Base-by-base conservation (phyloP, 2,888 invertebrate genomes). In the Imbricaverruca yamaguchii region DNA sequence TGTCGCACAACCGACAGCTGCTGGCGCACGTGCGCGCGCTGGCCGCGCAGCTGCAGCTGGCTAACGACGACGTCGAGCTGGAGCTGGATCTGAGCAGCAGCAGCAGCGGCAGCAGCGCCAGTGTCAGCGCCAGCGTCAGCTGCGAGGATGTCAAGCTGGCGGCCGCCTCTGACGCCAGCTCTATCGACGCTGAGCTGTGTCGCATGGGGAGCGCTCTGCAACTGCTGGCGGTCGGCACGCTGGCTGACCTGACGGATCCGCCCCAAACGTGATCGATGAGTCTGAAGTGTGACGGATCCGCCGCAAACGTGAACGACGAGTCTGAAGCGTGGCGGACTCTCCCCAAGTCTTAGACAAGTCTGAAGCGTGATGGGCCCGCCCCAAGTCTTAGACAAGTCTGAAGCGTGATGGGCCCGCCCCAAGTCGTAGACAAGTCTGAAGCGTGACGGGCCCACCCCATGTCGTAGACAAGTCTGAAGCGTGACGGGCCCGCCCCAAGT, bases 1-100 rank as follows among this genome's bases (percentile, higher is more conserved):
- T 98, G 85, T 92, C 96, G 81, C 97, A 98, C 87, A 98, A 98
- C 89, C 93, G 96, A 85, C 98, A 98, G 87, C 89, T 98, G 79
- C 89, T 98, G 84, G 97, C 97, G 86, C 98, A 98, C 87, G 94
- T 98, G 85, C 93, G 95, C 77, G 93, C 94, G 18, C 89, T 98
- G 85, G 96, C 98, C 23, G 91, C 93, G 10, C 93, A 94, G 85
- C 91, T 98, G 83, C 95, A 95, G 86, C 11, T 13, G n/a, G 59
- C 59, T 7, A 15, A 59, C 12, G 57, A 79, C 57, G 79, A 56
- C 79, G 79, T 8, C 57, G 94, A 95, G 84, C 91, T 95, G 84
- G 97, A 98, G 86, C 90, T 91, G 63, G 85, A 55, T 18, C 53
- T 55, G 53, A 74, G 74, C 74, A 53, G 53, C 74, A 23, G 12